Evolutionary conservation across 2,888 invertebrate species (phyloP), one percentile per base, ranked within the genome.

Genomic region (Athalia cordata): DNA sequence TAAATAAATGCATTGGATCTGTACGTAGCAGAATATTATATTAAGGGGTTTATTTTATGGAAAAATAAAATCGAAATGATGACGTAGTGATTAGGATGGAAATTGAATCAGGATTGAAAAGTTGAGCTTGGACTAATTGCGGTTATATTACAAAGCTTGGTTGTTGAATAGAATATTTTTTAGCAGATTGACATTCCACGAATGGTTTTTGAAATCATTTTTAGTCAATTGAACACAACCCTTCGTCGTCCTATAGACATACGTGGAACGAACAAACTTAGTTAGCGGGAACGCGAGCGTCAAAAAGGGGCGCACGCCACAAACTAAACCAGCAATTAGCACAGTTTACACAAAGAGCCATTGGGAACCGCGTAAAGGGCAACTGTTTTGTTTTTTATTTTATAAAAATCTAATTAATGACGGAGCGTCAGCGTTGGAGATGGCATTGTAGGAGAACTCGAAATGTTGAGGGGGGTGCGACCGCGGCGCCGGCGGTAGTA

Each of bases 351-450:
- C 52, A 68, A 68, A 68, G 68, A 68, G 52, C 68, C 68, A 68
- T 68, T 43, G 68, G 68, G 52, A 68, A 68, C 52, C n/a, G 68
- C 68, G 68, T 55, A 52, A 68, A 68, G 68, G 68, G 68, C 68
- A 68, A 68, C 68, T 68, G 68, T 68, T 68, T 68, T 68, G 55
- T 68, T 68, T 68, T 29, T 29, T 29, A 29, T 29, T 29, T 68
- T 55, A 55, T 61, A 61, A 61, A 72, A 72, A 72, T 72, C 72
- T 72, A 72, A 72, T 72, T 72, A 72, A 72, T 61, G 72, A 72
- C 59, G 72, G 45, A 59, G 59, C 15, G 8, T 55, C 29, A 29
- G 29, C n/a, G 55, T 55, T 55, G 9, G 55, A 55, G 55, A 55
- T 55, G 55, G 55, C 29, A 29, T 11, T 55, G 55, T 11, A 55